Evolutionary conservation across 35 echinoderm and acorn worm genomes (phyloP), one percentile per base, ranked within the genome.

Genomic region (Holothuria glaberrima): DNA sequence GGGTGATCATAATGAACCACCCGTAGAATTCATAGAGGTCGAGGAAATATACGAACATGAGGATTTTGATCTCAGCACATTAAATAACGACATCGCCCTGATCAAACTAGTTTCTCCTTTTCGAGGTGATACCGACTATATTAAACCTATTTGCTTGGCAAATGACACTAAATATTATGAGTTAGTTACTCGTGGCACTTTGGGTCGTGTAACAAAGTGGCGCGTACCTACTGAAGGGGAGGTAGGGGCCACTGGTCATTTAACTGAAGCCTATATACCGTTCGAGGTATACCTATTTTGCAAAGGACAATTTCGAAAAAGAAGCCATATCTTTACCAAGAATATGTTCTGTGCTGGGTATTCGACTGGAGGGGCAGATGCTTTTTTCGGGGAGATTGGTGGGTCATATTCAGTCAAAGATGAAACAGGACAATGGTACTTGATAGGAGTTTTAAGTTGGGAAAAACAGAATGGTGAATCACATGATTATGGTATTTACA

Each of bases 331-430:
- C 56, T 75, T 97, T 64, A 97, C 95, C n/a, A 94, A 86, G 48
- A 94, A 91, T 45, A 97, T 97, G 95, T 94, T 97, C 50, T 97
- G 95, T 71, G 94, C 94, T 32, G 88, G 59, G 4, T 86, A 59
- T 45, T 73, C 54, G 13, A 21, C 65, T 18, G 70, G 65, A 19
- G 60, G 36, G 27, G 59, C 76, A 18, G 95, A 97, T 25, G 89
- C 95, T 5, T 97, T 92, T 19, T 75, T 85, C 5, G 95, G 95
- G 57, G 92, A 94, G 56, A 97, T 92, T 89, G 92, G 92, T 29
- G 89, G 95, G 12, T 86, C 95, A 9, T 97, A 89, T 76, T 89
- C 78, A 19, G 72, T 88, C 10, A 83, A 84, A 68, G 36, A 41
- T 41, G 88, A 93, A 58, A 73, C 30, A 17, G 64, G 91, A 19